Conservation (phyloP, 1,140 invertebrate genomes). For the Ceratoteleas bidentatus region DNA sequence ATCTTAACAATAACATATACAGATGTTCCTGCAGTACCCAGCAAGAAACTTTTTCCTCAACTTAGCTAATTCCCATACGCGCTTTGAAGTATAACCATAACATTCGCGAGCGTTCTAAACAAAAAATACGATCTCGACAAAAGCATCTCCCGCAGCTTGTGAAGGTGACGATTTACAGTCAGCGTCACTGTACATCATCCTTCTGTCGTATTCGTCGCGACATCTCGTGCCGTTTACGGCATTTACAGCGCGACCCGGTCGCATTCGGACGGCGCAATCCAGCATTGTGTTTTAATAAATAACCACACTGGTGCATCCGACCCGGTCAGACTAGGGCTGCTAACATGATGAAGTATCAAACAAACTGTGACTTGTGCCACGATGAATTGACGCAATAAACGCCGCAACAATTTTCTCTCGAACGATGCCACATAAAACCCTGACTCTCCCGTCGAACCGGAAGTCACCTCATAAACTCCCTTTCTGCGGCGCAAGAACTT, state of each 20-base stretch:
- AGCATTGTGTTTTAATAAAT: conserved; percentile 42
- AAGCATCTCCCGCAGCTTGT: conserved; percentile 15
- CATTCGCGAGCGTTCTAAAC: not conserved
- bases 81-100: too few species aligned
- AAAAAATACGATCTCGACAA: not conserved
- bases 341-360: conserved; percentile 35
- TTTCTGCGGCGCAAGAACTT: too few species aligned
- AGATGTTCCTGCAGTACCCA: too few species aligned
- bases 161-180: conserved; percentile 56
- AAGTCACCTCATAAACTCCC: too few species aligned
- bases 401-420: not conserved
- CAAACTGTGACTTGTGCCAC: conserved; percentile 28
- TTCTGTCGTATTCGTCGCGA: conserved; percentile 55
- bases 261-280: conserved; percentile 36
- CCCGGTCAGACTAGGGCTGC: conserved; percentile 23
- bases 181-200: conserved; percentile 53
- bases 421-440: not conserved
- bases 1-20: too few species aligned
- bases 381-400: conserved; percentile 22
- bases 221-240: conserved; percentile 32
- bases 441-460: too few species aligned
- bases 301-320: conserved; percentile 17
- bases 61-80: too few species aligned
- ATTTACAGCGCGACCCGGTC: conserved; percentile 43
- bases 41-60: too few species aligned